Evolutionary conservation across 92 coral and sea anemone genomes (phyloP).

Genomic region (Epizoanthus illoricatus): DNA sequence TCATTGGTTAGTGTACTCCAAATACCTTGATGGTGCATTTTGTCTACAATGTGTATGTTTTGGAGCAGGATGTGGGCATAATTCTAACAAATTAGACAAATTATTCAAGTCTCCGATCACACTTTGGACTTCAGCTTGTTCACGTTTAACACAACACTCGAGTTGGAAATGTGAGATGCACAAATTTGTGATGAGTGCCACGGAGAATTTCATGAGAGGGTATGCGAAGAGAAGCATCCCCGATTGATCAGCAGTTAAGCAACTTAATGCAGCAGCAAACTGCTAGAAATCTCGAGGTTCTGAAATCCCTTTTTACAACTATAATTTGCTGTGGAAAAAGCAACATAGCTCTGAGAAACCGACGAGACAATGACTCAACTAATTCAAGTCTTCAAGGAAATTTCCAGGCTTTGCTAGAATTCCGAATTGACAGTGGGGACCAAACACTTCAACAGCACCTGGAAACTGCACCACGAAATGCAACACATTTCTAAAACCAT

Average conservation of each 20-base stretch:
- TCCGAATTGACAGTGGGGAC: constrained; percentile 63
- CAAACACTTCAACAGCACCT: constrained; percentile 56
- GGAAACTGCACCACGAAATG: constrained; percentile 54
- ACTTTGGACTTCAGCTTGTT: constrained; percentile 46
- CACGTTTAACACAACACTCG: constrained; percentile 43
- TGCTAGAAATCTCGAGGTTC: constrained; percentile 41
- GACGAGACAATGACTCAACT: constrained; percentile 46
- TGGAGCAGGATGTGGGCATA: constrained; percentile 51
- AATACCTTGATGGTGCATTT: constrained; percentile 54
- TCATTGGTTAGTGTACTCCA: constrained; percentile 59
- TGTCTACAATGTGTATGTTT: constrained; percentile 52
- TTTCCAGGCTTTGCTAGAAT: constrained; percentile 51
- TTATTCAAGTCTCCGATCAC: constrained; percentile 36
- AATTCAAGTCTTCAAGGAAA: constrained; percentile 39
- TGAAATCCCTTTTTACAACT: constrained; percentile 38
- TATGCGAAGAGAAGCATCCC: constrained; percentile 46
- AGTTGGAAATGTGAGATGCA: constrained; percentile 46
- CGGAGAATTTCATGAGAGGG: constrained; percentile 44
- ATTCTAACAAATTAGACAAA: constrained; percentile 42
- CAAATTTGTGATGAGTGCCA: constrained; percentile 38
- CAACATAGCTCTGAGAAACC: constrained; percentile 51
- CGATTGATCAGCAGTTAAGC: constrained; percentile 48
- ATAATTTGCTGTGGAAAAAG: constrained; percentile 42
- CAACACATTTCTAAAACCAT: constrained; percentile 41
- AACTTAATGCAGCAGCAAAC: constrained; percentile 39